Percentiles rank a stretch among this genome's conserved stretches.
Conservation (phyloP, 2,888 invertebrate genomes). For the Lasioglossum vierecki region DNA sequence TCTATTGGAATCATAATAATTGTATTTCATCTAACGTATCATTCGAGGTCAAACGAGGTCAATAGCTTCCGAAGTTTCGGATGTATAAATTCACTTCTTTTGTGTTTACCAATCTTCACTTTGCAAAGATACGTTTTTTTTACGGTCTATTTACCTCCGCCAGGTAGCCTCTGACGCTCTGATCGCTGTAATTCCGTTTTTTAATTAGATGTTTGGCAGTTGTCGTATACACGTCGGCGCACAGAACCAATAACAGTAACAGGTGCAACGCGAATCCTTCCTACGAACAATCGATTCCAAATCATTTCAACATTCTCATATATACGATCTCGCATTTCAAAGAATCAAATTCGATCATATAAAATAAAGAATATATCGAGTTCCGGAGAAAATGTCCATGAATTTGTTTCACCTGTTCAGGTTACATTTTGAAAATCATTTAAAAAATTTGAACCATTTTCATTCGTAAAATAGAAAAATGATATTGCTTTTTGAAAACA, state of each 20-base stretch:
- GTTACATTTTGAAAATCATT: not conserved
- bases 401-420: not conserved
- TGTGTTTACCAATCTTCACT: not conserved
- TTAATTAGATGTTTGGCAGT: conserved; percentile 81
- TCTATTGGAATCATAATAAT: not conserved
- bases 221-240: conserved; percentile 58
- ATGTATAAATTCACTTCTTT: not conserved
- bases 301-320: not conserved
- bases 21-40: not conserved
- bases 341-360: not conserved
- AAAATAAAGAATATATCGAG: not conserved
- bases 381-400: not conserved
- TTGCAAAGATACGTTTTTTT: not conserved
- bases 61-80: not conserved
- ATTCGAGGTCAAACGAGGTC: not conserved
- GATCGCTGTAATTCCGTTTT: conserved; percentile 91
- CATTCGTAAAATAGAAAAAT: not conserved
- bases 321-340: not conserved
- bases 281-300: conserved; percentile 30
- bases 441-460: not conserved
- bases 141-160: conserved; percentile 88
- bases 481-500: not conserved
- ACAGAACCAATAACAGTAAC: conserved; percentile 64
- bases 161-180: conserved; percentile 92
- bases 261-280: conserved; percentile 52